Evolutionary conservation across 2,888 invertebrate genomes (phyloP).

Genomic region (Amphimallon solstitiale): DNA sequence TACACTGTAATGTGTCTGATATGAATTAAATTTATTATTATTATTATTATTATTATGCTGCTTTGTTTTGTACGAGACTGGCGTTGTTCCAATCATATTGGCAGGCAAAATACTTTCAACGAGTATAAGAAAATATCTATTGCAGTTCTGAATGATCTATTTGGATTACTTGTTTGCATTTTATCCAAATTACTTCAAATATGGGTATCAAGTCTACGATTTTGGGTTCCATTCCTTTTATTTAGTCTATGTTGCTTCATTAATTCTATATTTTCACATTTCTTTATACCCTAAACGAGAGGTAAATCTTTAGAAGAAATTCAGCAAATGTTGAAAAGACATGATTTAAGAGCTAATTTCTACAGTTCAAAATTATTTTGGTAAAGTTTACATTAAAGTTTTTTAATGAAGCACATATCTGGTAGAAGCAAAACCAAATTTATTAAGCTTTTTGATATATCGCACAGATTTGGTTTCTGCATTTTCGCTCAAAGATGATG

Average conservation of each 20-base stretch:
- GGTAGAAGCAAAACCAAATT: too few species aligned
- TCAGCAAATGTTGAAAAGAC: too few species aligned
- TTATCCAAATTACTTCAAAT: slow-evolving; percentile 52
- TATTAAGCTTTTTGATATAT: too few species aligned
- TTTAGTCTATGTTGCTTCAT: slow-evolving; percentile 51
- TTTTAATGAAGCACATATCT: too few species aligned
- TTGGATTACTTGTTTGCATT: slow-evolving; percentile 48
- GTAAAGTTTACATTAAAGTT: too few species aligned
- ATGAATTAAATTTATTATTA: too few species aligned
- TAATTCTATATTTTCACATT: slow-evolving; percentile 50
- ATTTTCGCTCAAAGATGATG: too few species aligned
- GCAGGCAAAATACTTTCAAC: slow-evolving; percentile 55
- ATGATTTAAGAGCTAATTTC: too few species aligned
- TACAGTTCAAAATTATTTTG: too few species aligned
- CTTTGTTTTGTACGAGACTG: slow-evolving; percentile 52
- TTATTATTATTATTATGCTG: too few species aligned
- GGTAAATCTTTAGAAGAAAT: slow-evolving; percentile 48
- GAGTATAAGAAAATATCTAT: slow-evolving; percentile 54
- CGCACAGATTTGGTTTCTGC: too few species aligned
- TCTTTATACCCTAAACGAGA: slow-evolving; percentile 57
- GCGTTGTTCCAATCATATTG: slow-evolving; percentile 54
- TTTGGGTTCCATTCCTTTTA: slow-evolving; percentile 54
- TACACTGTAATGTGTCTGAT: too few species aligned
- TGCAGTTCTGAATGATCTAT: slow-evolving; percentile 50
- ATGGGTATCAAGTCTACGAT: slow-evolving; percentile 51